Evolutionary conservation across 2,113 vertebrate species (phyloP).

Genomic region (Rhabdornis inornatus): DNA sequence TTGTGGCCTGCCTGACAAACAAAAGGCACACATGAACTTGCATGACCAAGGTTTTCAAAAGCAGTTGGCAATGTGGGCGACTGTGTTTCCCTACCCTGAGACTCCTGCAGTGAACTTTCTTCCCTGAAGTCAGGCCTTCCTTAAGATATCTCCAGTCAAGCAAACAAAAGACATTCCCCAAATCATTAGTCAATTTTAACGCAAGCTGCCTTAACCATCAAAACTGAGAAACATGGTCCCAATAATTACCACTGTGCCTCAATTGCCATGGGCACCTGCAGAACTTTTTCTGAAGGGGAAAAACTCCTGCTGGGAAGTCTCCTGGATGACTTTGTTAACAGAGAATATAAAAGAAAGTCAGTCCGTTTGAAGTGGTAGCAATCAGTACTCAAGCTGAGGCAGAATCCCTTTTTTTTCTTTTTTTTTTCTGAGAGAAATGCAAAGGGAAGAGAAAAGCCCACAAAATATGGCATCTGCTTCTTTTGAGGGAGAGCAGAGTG

Average conservation of each 20-base stretch:
- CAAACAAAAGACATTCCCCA: neutral
- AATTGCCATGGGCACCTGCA: neutral
- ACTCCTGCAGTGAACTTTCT: neutral
- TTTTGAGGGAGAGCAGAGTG: neutral
- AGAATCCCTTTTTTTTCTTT: neutral
- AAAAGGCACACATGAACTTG: neutral
- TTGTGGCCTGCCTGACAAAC: neutral
- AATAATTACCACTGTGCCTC: neutral
- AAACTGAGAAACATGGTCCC: fast-evolving
- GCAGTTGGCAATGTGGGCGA: neutral
- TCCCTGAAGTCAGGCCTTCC: neutral
- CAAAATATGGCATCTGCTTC: neutral
- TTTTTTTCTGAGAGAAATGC: neutral
- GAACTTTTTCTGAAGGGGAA: neutral
- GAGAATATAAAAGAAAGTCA: neutral
- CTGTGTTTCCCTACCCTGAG: neutral
- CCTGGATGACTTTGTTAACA: neutral
- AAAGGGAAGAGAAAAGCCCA: neutral
- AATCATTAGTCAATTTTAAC: neutral
- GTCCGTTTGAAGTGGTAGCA: neutral
- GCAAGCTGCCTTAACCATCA: neutral
- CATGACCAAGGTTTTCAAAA: neutral
- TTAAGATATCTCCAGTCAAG: neutral
- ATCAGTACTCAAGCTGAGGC: neutral
- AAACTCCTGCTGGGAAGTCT: neutral